These are phyloP conservation scores for Capitulum mitella DNA, from an alignment of 2,888 invertebrate genomes.

Conservation along the genomic window DNA sequence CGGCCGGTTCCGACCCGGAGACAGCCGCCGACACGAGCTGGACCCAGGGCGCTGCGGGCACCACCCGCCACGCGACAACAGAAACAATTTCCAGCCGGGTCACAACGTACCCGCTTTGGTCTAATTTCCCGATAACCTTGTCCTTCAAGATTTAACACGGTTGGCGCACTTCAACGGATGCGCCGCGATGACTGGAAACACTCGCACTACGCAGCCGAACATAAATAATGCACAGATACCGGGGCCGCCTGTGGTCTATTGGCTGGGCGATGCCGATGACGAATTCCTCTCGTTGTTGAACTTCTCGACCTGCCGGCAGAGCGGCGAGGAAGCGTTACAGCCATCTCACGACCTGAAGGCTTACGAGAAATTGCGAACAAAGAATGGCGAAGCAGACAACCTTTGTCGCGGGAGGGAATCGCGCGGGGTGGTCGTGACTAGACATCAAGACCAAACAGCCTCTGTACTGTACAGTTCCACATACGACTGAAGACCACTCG, in stretches of 20 bases:
- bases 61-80: neutral
- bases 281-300: neutral
- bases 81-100: too few species aligned
- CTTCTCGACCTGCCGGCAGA: neutral
- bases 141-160: neutral
- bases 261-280: neutral
- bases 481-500: too few species aligned
- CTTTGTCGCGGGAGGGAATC: too few species aligned
- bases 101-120: neutral
- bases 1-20: neutral
- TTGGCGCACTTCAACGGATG: neutral
- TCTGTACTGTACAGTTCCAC: too few species aligned
- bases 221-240: constrained; percentile 21
- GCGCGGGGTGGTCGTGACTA: too few species aligned
- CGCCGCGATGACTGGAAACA: neutral
- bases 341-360: too few species aligned
- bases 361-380: too few species aligned
- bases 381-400: too few species aligned
- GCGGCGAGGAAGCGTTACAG: too few species aligned
- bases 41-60: neutral
- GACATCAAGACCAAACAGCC: too few species aligned
- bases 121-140: neutral
- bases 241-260: neutral
- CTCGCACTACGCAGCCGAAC: neutral
- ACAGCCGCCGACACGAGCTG: neutral